Evolutionary conservation across 2,888 invertebrate genomes (phyloP).

Genomic region (Orchesellides sinensis): DNA sequence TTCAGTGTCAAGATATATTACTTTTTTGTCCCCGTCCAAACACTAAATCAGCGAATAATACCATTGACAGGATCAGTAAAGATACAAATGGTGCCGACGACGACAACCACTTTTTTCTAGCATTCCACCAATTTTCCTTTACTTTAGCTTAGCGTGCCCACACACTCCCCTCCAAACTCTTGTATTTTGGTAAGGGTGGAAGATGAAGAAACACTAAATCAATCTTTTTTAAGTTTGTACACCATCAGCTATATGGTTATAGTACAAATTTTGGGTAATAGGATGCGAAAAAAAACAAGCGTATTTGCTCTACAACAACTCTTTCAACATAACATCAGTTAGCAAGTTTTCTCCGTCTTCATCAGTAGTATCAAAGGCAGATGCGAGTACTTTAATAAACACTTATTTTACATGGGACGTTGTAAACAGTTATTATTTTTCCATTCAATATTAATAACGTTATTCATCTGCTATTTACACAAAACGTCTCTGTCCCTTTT

Average conservation of each 20-base stretch:
- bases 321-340: no score
- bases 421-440: no score
- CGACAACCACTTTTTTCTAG: no score
- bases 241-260: no score
- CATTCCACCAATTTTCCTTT: conserved; percentile 44
- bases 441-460: conserved; percentile 38
- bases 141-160: no score
- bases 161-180: neutral
- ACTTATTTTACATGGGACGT: no score
- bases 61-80: conserved; percentile 28
- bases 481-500: neutral
- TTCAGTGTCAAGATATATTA: conserved; percentile 68
- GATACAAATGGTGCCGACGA: conserved; percentile 24
- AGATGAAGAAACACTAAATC: neutral
- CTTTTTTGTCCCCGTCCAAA: conserved; percentile 49
- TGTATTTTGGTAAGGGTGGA: neutral
- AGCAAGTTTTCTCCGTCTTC: no score
- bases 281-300: no score
- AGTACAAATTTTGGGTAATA: no score
- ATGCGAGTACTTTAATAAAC: no score
- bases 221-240: neutral
- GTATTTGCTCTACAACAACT: no score
- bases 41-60: conserved; percentile 60
- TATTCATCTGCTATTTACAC: conserved; percentile 38
- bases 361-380: no score